Evolutionary conservation across 2,888 invertebrate genomes (phyloP).

Genomic region (Tubiluchus corallicola): DNA sequence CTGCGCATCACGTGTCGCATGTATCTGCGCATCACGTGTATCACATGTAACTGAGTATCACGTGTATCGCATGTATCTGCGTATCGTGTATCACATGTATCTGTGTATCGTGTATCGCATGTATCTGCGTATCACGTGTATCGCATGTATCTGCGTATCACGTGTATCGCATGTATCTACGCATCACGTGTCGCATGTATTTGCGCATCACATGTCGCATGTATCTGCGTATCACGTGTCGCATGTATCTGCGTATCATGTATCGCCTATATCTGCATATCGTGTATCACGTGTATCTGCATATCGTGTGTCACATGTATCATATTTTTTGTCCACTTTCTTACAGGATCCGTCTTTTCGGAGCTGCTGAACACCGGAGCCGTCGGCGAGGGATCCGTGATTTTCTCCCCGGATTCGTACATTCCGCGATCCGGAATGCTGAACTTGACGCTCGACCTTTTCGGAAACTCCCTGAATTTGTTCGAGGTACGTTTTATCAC

Average conservation of each 20-base stretch:
- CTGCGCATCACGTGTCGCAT: no score
- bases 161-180: slow-evolving; percentile 57
- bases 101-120: no score
- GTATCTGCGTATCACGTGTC: slow-evolving; percentile 54
- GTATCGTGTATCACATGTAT: no score
- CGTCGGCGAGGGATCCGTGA: slow-evolving; percentile 57
- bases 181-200: slow-evolving; percentile 55
- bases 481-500: slow-evolving; percentile 49
- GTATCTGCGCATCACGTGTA: no score
- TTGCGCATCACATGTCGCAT: slow-evolving; percentile 66
- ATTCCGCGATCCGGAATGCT: slow-evolving; percentile 55
- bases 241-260: no score
- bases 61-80: no score
- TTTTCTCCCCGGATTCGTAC: slow-evolving; percentile 61
- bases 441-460: slow-evolving; percentile 64
- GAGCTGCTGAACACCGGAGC: slow-evolving; percentile 38
- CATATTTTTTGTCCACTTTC: slow-evolving; percentile 65
- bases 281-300: no score
- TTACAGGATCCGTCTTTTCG: slow-evolving; percentile 37
- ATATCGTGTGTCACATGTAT: slow-evolving; percentile 81
- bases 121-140: no score
- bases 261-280: no score
- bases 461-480: slow-evolving; percentile 73
- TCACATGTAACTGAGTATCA: no score
- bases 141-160: slow-evolving; percentile 24